Base-by-base conservation (phyloP, 1,140 invertebrate species). In the Microplitis mediator region DNA sequence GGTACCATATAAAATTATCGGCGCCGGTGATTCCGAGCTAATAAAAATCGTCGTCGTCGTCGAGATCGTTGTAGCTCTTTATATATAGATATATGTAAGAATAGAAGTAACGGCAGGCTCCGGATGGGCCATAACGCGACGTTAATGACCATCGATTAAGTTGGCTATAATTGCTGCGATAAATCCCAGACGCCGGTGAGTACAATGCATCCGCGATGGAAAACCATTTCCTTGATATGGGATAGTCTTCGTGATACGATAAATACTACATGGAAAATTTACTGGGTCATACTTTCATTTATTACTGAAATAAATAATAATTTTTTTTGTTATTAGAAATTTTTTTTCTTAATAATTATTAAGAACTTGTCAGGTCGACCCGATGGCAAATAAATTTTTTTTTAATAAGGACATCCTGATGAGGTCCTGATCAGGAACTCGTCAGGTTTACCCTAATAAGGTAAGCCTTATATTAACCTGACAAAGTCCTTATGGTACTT, bases 91-190 rank as follows among this genome's bases (percentile, higher is more conserved):
- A 45, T 6, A 45, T 45, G 11, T 45, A 45, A 45, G 39, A 11
- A 45, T 5, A 45, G 39, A 45, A 45, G 39, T 72, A 14, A 32
- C 31, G 16, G 6, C 9, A 69, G 14, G 63, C 35, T 60, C 72
- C 75, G 76, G 77, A 77, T 66, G 73, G 79, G 66, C 80, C 77
- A 82, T 83, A 83, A 82, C 78, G 74, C 78, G 78, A 83, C 83
- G 78, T 85, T 85, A 85, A 85, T 85, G 84, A 84, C 77, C 79
- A 81, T 82, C 79, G 78, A 81, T 85, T 85, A 85, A 81, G 77
- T 73, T 77, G 3, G 75, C 75, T 76, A 79, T 85, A 85, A 85
- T 85, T 85, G 83, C 83, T 74, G 60, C 81, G 73, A 84, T 84
- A 85, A 85, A 85, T 85, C 79, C 76, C 69, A 72, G 74, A 66